Evolutionary conservation across 2,113 vertebrate genomes (phyloP), one percentile per base, ranked within the genome.

Genomic region (Caloenas nicobarica): DNA sequence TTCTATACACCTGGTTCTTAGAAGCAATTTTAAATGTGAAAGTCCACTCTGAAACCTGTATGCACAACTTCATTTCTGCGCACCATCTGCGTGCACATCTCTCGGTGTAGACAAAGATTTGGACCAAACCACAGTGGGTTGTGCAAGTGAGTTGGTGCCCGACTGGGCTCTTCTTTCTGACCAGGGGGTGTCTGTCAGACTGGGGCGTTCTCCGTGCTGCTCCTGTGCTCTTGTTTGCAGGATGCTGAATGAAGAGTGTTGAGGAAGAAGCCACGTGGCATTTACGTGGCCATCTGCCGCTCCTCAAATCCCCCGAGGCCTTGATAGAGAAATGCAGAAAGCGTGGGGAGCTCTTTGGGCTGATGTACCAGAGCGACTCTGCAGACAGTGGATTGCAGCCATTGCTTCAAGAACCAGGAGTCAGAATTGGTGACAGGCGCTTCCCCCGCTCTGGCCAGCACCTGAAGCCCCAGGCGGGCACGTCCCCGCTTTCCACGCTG

Each of bases 401-500:
- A 0, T 34, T 88, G 76, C 46, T 64, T 53, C 34, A 7, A 42
- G 72, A 83, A 12, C 15, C 4, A 2, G 22, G 56, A 70, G 62
- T 18, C 19, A 46, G 9, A 65, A 33, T 5, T 2, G 36, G 54
- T 60, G 78, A 28, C 54, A 24, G 53, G 78, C 0, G 6, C 65
- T 46, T 23, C 13, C 3, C 12, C 28, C 16, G 3, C 38, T 51
- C 4, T 53, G 73, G 69, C 28, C 28, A 24, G 60, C 18, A 0
- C 26, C 28, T 1, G 1, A n/a, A 12, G 68, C 81, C 1, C 24
- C 2, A 2, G 0, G 1, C 0, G 1, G 40, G 48, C 40, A 22
- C 8, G 11, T 64, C 24, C 40, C 4, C 6, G 0, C 29, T 69
- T 40, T n/a, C 46, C 0, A 0, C 11, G 0, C 56, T 10, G 46